Base-by-base conservation (phyloP, 2,113 vertebrate species). In the Jaculus jaculus region DNA sequence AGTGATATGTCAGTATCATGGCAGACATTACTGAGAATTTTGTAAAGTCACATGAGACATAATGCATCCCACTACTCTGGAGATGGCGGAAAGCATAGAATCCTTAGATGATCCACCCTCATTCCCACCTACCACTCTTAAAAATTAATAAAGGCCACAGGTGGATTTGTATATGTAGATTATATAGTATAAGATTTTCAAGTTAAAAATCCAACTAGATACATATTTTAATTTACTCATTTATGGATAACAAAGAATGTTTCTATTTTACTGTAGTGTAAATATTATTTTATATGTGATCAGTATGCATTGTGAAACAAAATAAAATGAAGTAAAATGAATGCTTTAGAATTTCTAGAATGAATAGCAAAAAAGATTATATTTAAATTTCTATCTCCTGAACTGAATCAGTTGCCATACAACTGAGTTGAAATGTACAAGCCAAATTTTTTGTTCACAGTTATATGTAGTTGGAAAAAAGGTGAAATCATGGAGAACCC, bases 31-130 rank as follows among this genome's bases (percentile, higher is more conserved):
- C 13, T 72, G 2, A 92, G 74, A 68, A 69, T 11, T 54, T 16
- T 28, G 13, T 34, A 28, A 68, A 65, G 11, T 24, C 30, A 65
- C 2, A 8, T 15, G 4, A 69, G 23, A 9, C 2, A 30, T 73
- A 6, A 4, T 60, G 9, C 18, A 73, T 30, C 15, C 12, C 10
- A 47, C 20, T 0, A 28, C 1, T 15, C 61, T 87, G 54, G 16
- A 26, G 2, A 30, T 42, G 7, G 30, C 51, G 3, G 39, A 6
- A 13, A 73, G 9, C 23, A 10, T 1, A 0, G 3, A 2, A 6
- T 42, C 17, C 12, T 74, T 32, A 92, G 24, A 30, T 20, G 23
- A 30, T 6, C 18, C 17, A 65, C n/a, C 7, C 0, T 6, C 80
- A 16, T 15, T 18, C 18, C 7, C 7, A 28, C 65, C 58, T 69